Base-by-base conservation (phyloP, 2,797 vertebrate species). In the Poecilia picta region DNA sequence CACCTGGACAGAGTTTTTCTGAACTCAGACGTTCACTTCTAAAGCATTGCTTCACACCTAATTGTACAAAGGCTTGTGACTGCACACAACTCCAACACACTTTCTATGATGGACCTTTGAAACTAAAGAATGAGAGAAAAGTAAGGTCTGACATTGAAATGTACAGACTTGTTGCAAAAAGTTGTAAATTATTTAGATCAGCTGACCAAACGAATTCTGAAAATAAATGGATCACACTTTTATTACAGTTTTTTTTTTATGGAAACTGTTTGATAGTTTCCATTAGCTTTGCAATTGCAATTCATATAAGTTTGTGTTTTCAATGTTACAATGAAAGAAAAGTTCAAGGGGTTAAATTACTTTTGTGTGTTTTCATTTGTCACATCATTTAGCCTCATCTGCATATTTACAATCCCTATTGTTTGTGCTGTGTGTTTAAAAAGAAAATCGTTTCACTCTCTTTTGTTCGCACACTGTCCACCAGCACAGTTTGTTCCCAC, bases 341-440 rank as follows among this genome's bases (percentile, higher is more conserved):
- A 5, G 10, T 11, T 39, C 20, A 25, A 41, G 10, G 64, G 36
- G 36, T 41, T 41, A 2, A 23, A 41, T 68, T 45, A 71, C 5
- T 45, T 28, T 43, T 71, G 41, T 28, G 25, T 3, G 11, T 71
- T 45, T 45, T 25, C 8, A 39, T 68, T 66, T 39, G 55, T 78
- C 6, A 33, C 18, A 57, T 33, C 5, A 36, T 4, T n/a, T 1
- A 18, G 5, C 28, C 39, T 5, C 16, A 5, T 81, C 80, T 85
- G 77, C 72, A 81, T 70, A 82, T 72, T 80, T 87, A 79, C 81
- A 79, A 75, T 85, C 64, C 41, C 53, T 72, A 81, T 64, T 80
- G 81, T 82, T 79, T 86, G 23, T 84, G 85, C 71, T 77, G 55
- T n/a, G 68, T 83, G 33, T 87, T 91, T 85, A 73, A 53, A 53